Conservation (phyloP, 2,113 vertebrate species). For the Candoia aspera region DNA sequence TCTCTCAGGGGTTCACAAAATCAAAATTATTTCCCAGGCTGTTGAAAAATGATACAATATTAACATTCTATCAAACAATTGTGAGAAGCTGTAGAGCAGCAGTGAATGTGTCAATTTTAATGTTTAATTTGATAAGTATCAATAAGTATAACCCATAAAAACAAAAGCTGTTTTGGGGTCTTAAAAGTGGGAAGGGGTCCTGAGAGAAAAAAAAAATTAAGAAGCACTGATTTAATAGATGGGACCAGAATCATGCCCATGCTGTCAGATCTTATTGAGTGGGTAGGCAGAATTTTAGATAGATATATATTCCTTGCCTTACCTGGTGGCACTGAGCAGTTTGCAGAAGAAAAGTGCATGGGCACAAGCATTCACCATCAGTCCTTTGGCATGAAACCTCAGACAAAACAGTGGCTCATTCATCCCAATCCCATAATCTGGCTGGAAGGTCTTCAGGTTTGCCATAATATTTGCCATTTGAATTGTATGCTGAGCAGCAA, state of each 20-base stretch:
- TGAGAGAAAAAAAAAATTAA: neutral
- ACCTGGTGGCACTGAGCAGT: conserved; percentile 69
- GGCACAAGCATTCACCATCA: conserved; percentile 68
- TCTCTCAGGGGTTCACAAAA: neutral
- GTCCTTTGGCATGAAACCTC: conserved; percentile 53
- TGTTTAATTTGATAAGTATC: neutral
- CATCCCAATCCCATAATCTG: conserved; percentile 62
- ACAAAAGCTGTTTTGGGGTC: neutral
- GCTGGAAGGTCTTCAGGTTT: conserved; percentile 63
- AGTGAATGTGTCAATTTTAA: neutral
- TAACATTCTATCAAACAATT: too few relatives aligned
- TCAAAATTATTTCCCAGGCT: neutral
- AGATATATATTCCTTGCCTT: neutral
- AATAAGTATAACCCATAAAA: neutral
- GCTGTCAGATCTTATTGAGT: neutral
- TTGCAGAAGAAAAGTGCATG: conserved; percentile 77
- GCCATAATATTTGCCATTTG: conserved; percentile 58
- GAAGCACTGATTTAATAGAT: neutral
- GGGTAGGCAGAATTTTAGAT: neutral
- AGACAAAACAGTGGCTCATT: conserved; percentile 58
- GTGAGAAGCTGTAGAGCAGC: too few relatives aligned
- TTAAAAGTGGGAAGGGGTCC: neutral
- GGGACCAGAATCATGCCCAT: neutral
- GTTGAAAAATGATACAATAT: neutral
- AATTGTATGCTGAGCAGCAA: neutral